phyloP scores from a whole-genome alignment of 2,797 vertebrate species.

The Neosilurus hyrtlii region DNA sequence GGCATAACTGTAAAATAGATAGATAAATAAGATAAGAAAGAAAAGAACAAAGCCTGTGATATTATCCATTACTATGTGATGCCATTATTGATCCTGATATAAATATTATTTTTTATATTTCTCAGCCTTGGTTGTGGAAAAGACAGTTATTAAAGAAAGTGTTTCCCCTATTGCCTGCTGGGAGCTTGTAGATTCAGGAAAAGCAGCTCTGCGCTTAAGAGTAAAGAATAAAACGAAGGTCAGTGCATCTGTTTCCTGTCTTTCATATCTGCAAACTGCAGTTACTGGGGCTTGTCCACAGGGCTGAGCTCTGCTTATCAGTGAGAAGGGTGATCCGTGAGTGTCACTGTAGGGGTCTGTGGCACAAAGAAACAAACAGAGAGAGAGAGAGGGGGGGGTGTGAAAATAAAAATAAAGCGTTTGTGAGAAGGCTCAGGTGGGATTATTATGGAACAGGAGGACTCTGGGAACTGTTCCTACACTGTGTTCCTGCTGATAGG shows the following conservation, averaged over 20 bases:
- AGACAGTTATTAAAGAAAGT: background rate
- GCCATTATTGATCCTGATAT: background rate
- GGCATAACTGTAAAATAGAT: too few species aligned
- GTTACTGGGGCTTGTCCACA: conserved; percentile 9
- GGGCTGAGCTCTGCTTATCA: conserved; percentile 20
- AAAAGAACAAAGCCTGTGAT: too few species aligned
- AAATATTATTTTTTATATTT: background rate
- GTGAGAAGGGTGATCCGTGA: background rate
- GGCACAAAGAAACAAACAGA: background rate
- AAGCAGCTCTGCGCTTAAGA: background rate
- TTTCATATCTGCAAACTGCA: conserved; percentile 11
- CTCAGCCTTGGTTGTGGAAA: background rate
- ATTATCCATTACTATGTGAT: background rate
- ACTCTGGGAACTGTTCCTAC: conserved; percentile 50
- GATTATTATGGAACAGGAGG: conserved; percentile 43
- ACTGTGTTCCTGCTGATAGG: conserved; percentile 56
- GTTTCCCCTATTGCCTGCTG: background rate
- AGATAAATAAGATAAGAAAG: background rate
- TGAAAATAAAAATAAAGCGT: background rate
- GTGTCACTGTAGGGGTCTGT: conserved; percentile 7
- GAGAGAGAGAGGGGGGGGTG: background rate
- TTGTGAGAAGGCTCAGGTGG: conserved; percentile 29
- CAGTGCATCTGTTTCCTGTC: conserved; percentile 53
- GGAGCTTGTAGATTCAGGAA: conserved; percentile 2
- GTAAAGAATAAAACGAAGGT: conserved; percentile 49